Evolutionary conservation across 2,113 vertebrate genomes (phyloP).

Genomic region (Erpornis zantholeuca): DNA sequence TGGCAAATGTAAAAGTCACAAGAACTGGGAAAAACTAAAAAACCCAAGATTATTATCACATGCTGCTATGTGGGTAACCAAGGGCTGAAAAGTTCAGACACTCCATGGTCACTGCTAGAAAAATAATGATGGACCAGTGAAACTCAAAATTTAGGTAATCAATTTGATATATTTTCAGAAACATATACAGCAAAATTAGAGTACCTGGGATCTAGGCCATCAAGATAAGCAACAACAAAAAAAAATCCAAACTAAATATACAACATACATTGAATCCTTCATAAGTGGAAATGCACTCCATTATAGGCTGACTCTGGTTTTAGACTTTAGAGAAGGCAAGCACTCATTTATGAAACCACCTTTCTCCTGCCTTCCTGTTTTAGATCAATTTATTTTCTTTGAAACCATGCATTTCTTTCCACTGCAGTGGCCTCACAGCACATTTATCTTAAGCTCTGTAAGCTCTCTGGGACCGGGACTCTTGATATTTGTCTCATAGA

Average conservation of each 20-base stretch:
- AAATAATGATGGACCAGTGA: not conserved
- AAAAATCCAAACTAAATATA: not conserved
- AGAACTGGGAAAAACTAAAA: not conserved
- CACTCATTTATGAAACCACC: slow-evolving; percentile 51
- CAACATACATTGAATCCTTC: not conserved
- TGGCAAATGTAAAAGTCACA: not conserved
- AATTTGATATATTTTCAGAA: not conserved
- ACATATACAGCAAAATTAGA: not conserved
- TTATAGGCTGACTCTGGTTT: not conserved
- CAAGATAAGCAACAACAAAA: not conserved
- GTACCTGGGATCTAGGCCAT: not conserved
- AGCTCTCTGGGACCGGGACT: not conserved
- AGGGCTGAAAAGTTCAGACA: not conserved
- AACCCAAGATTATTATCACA: not conserved
- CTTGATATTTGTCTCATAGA: not conserved
- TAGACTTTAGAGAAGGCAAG: not conserved
- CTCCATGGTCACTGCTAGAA: not conserved
- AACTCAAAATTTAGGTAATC: not conserved
- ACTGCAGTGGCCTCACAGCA: not conserved
- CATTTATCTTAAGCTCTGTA: slow-evolving; percentile 22
- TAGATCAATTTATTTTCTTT: slow-evolving; percentile 35
- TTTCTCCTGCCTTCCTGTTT: slow-evolving; percentile 40
- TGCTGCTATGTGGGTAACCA: not conserved
- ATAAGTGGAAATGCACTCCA: not conserved
- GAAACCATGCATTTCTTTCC: not conserved